Evolutionary conservation across 2,888 invertebrate species (phyloP), one percentile per base, ranked within the genome.

Genomic region (Idaea straminata): DNA sequence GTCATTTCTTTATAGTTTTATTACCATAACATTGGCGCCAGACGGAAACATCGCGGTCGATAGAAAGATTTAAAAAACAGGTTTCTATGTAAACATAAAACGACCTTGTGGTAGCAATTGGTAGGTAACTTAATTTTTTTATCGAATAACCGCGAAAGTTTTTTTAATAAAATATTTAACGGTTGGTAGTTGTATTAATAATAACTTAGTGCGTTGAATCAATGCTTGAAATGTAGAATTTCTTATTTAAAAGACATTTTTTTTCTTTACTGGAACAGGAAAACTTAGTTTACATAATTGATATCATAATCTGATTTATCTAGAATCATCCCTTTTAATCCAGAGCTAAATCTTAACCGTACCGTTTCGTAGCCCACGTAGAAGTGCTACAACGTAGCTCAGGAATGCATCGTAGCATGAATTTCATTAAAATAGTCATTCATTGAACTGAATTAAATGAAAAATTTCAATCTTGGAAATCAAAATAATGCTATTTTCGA

Each of bases 1-100:
- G 65, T 69, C 47, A 62, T 67, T 71, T 69, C 62, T 34, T 25
- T 67, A 71, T 68, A 63, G 65, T 64, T 67, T 57, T 66, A 67
- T 66, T 67, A 65, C 63, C 66, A 60, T 63, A 66, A 66, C 66
- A 68, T 61, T 62, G 74, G 74, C 74, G 74, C 74, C 74, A 67
- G 68, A 63, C 67, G 38, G 71, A 66, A 66, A 73, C 72, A 70
- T 70, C 66, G 69, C 70, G 68, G 71, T 70, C 64, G 66, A 64
- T 58, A 62, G 59, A 59, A 10, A 59, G 6, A 59, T 15, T 25
- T 10, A 65, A 25, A 59, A 66, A 74, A 72, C 73, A 25, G 69
- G 73, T 72, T 70, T 57, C 10, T 25, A 62, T 62, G 67, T 71
- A 71, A 74, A 72, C 71, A 74, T 61, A 62, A 63, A 61, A 65